phyloP scores from a whole-genome alignment of 2,888 invertebrate genomes.

The Oscheius sp. region DNA sequence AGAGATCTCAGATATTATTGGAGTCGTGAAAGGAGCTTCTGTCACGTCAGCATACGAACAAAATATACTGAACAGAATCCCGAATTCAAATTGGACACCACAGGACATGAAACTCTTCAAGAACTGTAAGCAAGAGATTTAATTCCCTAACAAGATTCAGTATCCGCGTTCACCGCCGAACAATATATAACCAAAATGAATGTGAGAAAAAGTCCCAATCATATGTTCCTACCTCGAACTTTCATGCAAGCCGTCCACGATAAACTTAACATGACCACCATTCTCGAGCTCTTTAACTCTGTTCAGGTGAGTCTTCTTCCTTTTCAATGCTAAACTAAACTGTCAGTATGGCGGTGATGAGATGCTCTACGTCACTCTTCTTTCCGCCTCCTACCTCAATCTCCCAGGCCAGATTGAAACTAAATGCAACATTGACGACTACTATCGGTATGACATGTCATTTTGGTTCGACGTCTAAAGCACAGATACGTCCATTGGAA shows the following conservation, averaged over 20 bases:
- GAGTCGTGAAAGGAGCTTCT: neutral
- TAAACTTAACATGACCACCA: neutral
- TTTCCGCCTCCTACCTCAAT: no score
- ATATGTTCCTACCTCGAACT: neutral
- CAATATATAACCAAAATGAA: neutral
- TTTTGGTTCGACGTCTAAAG: no score
- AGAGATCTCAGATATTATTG: constrained; percentile 22
- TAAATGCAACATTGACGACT: neutral
- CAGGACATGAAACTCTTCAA: neutral
- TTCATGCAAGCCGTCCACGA: neutral
- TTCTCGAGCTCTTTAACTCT: neutral
- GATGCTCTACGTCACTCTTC: no score
- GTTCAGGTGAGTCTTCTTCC: neutral
- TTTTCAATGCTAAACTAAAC: no score
- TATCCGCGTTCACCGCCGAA: neutral
- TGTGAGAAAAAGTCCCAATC: neutral
- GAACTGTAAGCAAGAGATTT: neutral
- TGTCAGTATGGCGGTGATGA: no score
- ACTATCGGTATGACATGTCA: neutral
- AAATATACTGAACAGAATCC: neutral
- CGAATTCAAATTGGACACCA: neutral
- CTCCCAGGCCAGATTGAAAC: no score
- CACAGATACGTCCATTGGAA: neutral
- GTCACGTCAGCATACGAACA: neutral
- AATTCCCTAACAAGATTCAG: no score